Percentiles rank a stretch among this genome's conserved stretches.
These are phyloP conservation scores for Drosophila percnosoma DNA, from an alignment of 2,888 invertebrate species.

Conservation along the genomic window DNA sequence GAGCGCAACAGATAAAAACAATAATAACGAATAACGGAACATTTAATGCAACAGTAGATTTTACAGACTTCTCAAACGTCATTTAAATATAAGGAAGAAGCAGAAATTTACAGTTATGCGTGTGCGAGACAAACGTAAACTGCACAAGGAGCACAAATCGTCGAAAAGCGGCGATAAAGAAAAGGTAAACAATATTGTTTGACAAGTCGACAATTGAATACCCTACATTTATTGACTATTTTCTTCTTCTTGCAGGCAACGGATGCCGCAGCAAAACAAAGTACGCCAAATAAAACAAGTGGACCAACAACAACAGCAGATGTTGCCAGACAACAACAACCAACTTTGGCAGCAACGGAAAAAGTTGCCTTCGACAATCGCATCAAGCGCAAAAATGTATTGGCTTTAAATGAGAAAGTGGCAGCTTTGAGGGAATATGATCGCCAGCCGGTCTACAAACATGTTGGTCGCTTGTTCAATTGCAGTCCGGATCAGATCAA, in stretches of 20 bases:
- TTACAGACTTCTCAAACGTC: constrained; percentile 11
- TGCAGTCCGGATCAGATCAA: constrained; percentile 84
- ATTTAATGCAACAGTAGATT: constrained; percentile 19
- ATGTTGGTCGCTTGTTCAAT: constrained; percentile 82
- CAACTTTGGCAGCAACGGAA: constrained; percentile 62
- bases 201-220: background rate
- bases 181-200: constrained; percentile 36
- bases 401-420: constrained; percentile 83
- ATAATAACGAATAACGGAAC: constrained; percentile 39
- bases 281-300: constrained; percentile 18
- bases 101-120: constrained; percentile 55
- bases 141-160: constrained; percentile 52
- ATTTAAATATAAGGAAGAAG: constrained; percentile 13
- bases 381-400: constrained; percentile 83
- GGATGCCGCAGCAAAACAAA: constrained; percentile 28
- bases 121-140: constrained; percentile 68
- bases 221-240: background rate
- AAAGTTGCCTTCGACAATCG: constrained; percentile 82
- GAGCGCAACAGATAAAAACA: constrained; percentile 41
- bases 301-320: constrained; percentile 9
- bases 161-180: constrained; percentile 28
- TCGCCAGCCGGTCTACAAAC: constrained; percentile 82
- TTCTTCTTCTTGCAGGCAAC: constrained; percentile 22
- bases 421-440: constrained; percentile 83
- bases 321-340: constrained; percentile 11